Base-by-base conservation (phyloP, 2,888 invertebrate species). In the Branchellion lobata region DNA sequence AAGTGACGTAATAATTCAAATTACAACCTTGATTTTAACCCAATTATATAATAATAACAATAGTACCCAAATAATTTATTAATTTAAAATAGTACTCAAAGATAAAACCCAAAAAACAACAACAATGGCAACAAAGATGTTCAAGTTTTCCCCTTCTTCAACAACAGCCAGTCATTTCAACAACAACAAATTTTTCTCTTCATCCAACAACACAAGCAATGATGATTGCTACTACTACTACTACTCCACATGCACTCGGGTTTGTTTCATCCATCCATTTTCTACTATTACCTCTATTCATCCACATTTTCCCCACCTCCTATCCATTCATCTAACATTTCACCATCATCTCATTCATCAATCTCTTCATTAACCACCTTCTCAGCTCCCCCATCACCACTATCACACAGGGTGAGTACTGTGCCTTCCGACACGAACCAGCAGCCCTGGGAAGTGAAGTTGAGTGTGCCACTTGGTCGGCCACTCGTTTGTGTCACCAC, bases 171-270 rank as follows among this genome's bases (percentile, higher is more conserved):
- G 8, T 27, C 65, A 5, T 47, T 40, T 34, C 78, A 68, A 40
- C 40, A 69, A 29, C 69, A 69, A 31, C 61, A 61, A 0, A 27
- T 29, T 29, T 27, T 61, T 61, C 61, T 27, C 29, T 61, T 61
- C 61, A 61, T 61, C 61, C 8, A 61, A 61, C 34, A 34, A 31
- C 47, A 40, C 40, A 0, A 36, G 24, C 24, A 61, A 61, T 69
- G 92, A 93, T 88, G 94, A 94, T 88, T 94, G 94, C 88, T 94
- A 94, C 88, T 94, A 93, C 89, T 94, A 92, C 88, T 94, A 93
- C 87, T 93, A 94, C 87, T 93, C 93, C 80, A 92, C 92, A 82
- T 94, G 94, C 87, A 91, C 91, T 82, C 94, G 93, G 91, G 93
- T 93, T 89, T 89, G 89, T 81, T n/a, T n/a, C n/a, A n/a, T n/a